Percentiles rank a stretch among this genome's conserved stretches.
Conservation (phyloP, 2,113 vertebrate genomes). For the Leptobrachium ailaonicum region DNA sequence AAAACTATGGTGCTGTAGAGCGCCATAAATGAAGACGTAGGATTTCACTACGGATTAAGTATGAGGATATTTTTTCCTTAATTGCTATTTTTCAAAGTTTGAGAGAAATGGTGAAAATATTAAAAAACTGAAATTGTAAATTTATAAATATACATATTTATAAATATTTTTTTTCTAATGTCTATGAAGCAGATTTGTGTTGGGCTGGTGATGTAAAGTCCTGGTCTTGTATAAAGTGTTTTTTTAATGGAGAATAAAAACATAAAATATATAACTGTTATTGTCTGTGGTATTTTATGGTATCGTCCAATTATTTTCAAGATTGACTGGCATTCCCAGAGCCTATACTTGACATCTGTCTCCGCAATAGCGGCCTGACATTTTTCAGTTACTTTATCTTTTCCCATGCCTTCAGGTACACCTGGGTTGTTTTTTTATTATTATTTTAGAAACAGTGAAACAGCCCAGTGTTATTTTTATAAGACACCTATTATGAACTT, state of each 20-base stretch:
- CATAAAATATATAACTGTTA: conserved; percentile 13
- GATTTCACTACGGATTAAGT: conserved; percentile 49
- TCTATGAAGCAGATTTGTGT: conserved; percentile 34
- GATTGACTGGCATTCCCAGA: too few relatives aligned
- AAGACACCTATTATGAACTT: too few relatives aligned
- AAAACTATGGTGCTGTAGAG: conserved; percentile 42
- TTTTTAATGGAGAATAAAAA: conserved; percentile 44
- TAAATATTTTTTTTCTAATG: conserved; percentile 44
- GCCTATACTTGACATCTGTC: too few relatives aligned
- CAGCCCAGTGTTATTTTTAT: too few relatives aligned
- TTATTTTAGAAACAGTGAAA: too few relatives aligned
- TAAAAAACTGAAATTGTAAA: conserved; percentile 26
- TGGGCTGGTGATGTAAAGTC: conserved; percentile 48
- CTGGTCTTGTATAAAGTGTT: conserved; percentile 44
- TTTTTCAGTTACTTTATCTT: too few relatives aligned
- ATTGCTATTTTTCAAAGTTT: conserved; percentile 44
- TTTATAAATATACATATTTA: conserved; percentile 46
- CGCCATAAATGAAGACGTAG: conserved; percentile 46
- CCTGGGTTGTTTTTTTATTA: too few relatives aligned
- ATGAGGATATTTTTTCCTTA: conserved; percentile 51
- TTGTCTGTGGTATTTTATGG: neutral
- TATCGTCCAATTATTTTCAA: neutral
- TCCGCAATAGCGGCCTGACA: too few relatives aligned
- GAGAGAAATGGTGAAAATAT: conserved; percentile 42
- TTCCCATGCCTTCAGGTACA: too few relatives aligned